Evolutionary conservation across 2,888 invertebrate genomes (phyloP), one percentile per base, ranked within the genome.

Genomic region (Lepas anatifera): DNA sequence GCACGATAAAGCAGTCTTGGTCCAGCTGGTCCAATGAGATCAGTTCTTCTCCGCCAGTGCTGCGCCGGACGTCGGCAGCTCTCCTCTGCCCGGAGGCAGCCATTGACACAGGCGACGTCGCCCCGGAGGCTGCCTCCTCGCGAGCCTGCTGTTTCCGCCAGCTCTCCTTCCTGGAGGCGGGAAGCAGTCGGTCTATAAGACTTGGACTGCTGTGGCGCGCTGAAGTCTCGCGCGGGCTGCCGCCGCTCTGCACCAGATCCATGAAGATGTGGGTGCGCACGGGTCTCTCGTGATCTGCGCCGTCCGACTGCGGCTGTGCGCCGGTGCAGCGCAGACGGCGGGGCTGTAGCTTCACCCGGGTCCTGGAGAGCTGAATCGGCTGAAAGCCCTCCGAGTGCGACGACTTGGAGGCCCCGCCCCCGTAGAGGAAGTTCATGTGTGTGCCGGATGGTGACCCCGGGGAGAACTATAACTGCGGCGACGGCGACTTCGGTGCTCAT

Each of bases 1-100:
- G 94, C 80, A 94, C 93, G 79, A 94, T 93, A 82, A 94, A 94
- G 81, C 93, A 94, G 83, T 94, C 94, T 77, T 89, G 72, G 58
- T 73, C 72, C 39, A 74, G 63, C 50, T 52, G 50, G 25, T 48
- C 37, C 13, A 50, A 35, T 52, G 50, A 50, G 3, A 8, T 10
- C 50, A 37, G 50, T 32, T 35, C 32, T 29, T 50, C 68, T 3
- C 4, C 68, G 29, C 43, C 25, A 18, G 3, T 8, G 3, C 43
- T 18, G n/a, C n/a, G n/a, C n/a, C 46, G 48, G 63, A 41, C 35
- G 63, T 8, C 37, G 35, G n/a, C n/a, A n/a, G n/a, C n/a, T n/a
- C n/a, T n/a, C n/a, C n/a, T n/a, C n/a, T n/a, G n/a, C n/a, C n/a
- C n/a, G 25, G 25, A 3, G 50, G 25, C 35, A 37, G 7, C 32